Percentiles rank a stretch among this genome's conserved stretches.
Conservation (phyloP, 2,113 vertebrate species). For the Heliornis fulica region DNA sequence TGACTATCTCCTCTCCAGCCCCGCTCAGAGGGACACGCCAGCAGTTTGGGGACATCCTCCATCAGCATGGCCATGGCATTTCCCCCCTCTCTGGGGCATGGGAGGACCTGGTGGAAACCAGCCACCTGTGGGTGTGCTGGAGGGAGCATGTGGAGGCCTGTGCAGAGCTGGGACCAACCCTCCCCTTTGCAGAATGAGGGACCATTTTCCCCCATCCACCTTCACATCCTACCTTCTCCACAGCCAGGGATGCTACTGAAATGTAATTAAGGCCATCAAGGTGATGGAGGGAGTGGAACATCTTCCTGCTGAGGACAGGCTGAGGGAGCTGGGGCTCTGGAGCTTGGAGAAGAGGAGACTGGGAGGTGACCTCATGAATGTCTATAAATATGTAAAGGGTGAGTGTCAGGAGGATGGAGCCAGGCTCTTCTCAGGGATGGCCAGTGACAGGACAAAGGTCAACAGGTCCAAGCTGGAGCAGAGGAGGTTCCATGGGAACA, state of each 20-base stretch:
- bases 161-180: background rate
- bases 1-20: background rate
- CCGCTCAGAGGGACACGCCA: background rate
- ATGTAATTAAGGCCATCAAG: too few relatives aligned
- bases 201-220: background rate
- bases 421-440: too few relatives aligned
- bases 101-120: background rate
- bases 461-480: too few relatives aligned
- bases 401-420: too few relatives aligned
- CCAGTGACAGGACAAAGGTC: too few relatives aligned
- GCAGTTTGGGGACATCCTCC: background rate
- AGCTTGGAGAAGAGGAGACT: too few relatives aligned
- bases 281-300: too few relatives aligned
- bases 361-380: too few relatives aligned
- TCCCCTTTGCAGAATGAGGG: background rate
- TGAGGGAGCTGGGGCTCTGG: too few relatives aligned
- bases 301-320: too few relatives aligned
- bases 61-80: background rate
- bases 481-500: too few relatives aligned
- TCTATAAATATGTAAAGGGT: too few relatives aligned
- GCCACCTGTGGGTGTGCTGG: background rate
- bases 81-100: background rate
- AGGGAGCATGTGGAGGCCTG: background rate
- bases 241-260: accelerated
- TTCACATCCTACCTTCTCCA: background rate